Conservation (phyloP, 2,888 invertebrate genomes). For the Chymomyza procnemis region DNA sequence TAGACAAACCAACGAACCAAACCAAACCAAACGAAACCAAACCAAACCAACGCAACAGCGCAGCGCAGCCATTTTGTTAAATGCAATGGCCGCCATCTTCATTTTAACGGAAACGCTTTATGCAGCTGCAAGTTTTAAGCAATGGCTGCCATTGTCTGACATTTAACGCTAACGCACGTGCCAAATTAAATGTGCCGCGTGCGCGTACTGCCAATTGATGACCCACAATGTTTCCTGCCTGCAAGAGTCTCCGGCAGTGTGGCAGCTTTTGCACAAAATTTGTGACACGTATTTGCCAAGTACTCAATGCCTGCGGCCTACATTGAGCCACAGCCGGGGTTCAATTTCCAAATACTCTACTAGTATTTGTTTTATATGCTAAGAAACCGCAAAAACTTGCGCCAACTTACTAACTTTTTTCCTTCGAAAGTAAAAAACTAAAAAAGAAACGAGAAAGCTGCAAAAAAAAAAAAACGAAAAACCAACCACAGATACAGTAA, state of each 20-base stretch:
- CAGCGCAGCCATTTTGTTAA: neutral
- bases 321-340: slow-evolving; percentile 10
- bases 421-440: neutral
- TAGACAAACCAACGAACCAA: slow-evolving; percentile 2
- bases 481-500: neutral
- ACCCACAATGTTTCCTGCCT: neutral
- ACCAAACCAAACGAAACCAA: slow-evolving; percentile 7
- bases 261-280: too few species aligned
- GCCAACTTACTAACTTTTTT: slow-evolving; percentile 42
- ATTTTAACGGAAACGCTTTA: slow-evolving; percentile 22
- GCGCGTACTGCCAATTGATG: slow-evolving; percentile 8
- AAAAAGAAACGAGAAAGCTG: neutral
- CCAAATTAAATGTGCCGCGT: slow-evolving; percentile 56
- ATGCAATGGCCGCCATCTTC: neutral
- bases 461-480: neutral
- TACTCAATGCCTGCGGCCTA: neutral
- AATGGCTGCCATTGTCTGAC: slow-evolving; percentile 22
- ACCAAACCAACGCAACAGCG: neutral
- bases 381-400: slow-evolving; percentile 46
- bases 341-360: slow-evolving; percentile 57
- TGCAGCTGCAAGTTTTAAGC: slow-evolving; percentile 20
- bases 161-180: slow-evolving; percentile 48
- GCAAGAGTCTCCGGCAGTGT: too few species aligned
- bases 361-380: slow-evolving; percentile 25
- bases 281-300: slow-evolving; percentile 45